These are phyloP conservation scores for Drosophila barbarae DNA, from an alignment of 2,888 invertebrate genomes.

Conservation along the genomic window DNA sequence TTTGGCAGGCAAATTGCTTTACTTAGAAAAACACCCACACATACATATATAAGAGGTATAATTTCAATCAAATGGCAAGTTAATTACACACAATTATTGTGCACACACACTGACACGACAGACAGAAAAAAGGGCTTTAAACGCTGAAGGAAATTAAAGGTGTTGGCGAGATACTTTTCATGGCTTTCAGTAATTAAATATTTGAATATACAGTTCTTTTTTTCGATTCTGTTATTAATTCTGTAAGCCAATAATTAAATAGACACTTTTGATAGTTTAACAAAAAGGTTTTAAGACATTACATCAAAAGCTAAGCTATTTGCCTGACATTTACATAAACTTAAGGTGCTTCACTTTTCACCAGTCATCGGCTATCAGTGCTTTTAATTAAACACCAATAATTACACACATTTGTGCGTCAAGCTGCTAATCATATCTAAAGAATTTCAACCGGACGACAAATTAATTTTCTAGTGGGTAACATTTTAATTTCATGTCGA, in stretches of 20 bases:
- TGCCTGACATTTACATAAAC: conserved; percentile 5
- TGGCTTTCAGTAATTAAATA: conserved; percentile 6
- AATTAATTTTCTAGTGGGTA: conserved; percentile 40
- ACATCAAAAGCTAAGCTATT: not conserved
- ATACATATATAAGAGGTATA: conserved; percentile 51
- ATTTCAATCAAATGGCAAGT: conserved; percentile 74
- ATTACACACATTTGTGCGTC: conserved; percentile 3
- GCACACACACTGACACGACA: conserved; percentile 46
- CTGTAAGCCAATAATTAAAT: conserved; percentile 11
- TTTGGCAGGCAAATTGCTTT: conserved; percentile 67
- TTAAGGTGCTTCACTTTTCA: not conserved
- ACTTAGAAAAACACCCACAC: conserved; percentile 26
- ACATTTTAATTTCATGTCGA: conserved; percentile 73
- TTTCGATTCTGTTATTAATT: conserved; percentile 1
- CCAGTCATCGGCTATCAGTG: conserved; percentile 22
- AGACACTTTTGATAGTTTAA: not conserved
- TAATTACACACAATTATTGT: conserved; percentile 70
- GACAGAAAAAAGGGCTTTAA: conserved; percentile 11
- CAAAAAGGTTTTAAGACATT: not conserved
- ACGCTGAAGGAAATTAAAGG: not conserved
- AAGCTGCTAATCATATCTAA: conserved; percentile 25
- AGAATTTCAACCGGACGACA: conserved; percentile 12
- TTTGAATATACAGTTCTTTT: not conserved
- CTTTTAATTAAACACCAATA: conserved; percentile 29
- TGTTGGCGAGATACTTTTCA: conserved; percentile 1